Conservation (phyloP, 2,113 vertebrate genomes). For the Campylomormyrus numenius region DNA sequence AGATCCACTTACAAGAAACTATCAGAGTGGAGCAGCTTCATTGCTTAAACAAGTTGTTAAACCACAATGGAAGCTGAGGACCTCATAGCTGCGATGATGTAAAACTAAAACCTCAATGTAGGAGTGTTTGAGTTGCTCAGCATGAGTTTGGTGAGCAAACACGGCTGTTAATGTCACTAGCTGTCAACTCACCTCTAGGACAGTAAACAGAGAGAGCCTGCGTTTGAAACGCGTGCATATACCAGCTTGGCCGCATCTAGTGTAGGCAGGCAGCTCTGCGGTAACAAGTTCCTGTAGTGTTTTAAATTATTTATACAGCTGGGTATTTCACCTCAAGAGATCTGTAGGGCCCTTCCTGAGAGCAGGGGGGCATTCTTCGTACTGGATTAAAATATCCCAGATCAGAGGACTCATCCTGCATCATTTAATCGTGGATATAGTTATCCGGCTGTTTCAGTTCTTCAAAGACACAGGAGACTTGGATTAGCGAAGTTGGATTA, state of each 20-base stretch:
- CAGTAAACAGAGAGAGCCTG: background rate
- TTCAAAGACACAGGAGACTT: background rate
- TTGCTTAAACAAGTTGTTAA: background rate
- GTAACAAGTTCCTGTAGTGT: background rate
- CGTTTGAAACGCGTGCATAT: background rate
- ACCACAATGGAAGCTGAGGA: background rate
- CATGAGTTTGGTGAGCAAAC: background rate
- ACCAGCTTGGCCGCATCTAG: background rate
- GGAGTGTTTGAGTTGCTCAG: background rate
- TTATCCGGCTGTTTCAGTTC: background rate
- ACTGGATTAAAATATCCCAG: background rate
- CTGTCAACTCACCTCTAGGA: background rate
- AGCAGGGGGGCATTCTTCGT: background rate
- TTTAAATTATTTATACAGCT: background rate
- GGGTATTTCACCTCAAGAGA: background rate
- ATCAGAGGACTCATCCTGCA: background rate
- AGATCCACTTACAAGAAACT: background rate
- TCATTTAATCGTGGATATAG: background rate
- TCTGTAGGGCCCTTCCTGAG: background rate
- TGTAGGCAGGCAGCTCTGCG: background rate
- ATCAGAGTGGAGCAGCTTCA: background rate
- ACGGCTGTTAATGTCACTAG: background rate
- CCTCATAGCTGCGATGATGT: background rate
- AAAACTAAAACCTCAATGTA: background rate
- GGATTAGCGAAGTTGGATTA: background rate